phyloP scores from a whole-genome alignment of 1,140 invertebrate genomes.

The Mercenaria mercenaria region DNA sequence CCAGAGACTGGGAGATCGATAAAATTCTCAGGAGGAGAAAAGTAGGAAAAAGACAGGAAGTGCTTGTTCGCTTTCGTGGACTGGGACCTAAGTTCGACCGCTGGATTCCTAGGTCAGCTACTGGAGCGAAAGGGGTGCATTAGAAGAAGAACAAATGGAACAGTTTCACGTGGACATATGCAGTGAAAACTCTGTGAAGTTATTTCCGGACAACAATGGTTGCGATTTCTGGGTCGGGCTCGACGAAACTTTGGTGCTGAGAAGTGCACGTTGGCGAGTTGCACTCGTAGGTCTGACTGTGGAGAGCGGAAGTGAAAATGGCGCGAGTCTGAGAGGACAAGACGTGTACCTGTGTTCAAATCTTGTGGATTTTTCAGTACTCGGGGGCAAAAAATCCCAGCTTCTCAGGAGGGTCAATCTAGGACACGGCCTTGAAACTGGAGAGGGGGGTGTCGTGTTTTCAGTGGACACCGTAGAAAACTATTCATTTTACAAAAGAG shows the following conservation, averaged over 20 bases:
- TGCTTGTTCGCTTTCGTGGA: not conserved
- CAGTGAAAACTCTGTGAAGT: not conserved
- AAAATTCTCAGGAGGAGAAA: not conserved
- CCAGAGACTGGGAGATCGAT: not conserved
- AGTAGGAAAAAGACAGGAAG: not conserved
- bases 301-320: not conserved
- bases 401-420: not conserved
- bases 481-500: not conserved
- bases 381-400: not conserved
- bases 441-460: not conserved
- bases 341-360: not conserved
- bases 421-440: not conserved
- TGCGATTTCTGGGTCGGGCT: not conserved
- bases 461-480: not conserved
- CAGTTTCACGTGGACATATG: not conserved
- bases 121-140: too few species aligned
- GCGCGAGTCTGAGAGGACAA: not conserved
- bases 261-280: not conserved
- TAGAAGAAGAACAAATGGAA: too few species aligned
- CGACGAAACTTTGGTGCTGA: not conserved
- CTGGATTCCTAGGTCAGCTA: not conserved
- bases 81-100: not conserved
- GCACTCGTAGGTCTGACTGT: not conserved
- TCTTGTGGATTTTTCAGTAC: not conserved
- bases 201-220: not conserved